phyloP scores from a whole-genome alignment of 2,797 vertebrate species.

The Chromis chromis region DNA sequence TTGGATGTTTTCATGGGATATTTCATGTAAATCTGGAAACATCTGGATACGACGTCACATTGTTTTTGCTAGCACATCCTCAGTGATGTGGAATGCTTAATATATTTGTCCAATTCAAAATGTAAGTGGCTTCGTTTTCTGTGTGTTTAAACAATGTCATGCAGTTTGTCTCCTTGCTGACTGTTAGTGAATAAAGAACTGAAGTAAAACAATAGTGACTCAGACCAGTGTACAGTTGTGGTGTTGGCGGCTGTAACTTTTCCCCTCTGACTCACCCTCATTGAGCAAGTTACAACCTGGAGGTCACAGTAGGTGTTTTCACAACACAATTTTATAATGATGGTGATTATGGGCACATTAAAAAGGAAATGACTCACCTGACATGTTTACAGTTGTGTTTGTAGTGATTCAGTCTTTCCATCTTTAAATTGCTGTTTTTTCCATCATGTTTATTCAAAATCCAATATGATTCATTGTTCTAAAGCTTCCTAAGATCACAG shows the following conservation, averaged over 20 bases:
- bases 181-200: background rate
- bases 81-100: too few relatives aligned
- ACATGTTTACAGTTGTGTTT: slow-evolving; percentile 36
- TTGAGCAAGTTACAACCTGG: slow-evolving; percentile 29
- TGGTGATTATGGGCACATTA: slow-evolving; percentile 19
- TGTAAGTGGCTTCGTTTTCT: too few relatives aligned
- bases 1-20: too few relatives aligned
- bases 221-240: background rate
- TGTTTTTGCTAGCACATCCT: background rate
- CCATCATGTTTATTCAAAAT: slow-evolving; percentile 8
- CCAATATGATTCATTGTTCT: slow-evolving; percentile 53
- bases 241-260: slow-evolving; percentile 5
- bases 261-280: slow-evolving; percentile 43
- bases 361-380: slow-evolving; percentile 63
- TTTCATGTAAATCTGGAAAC: background rate
- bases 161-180: background rate
- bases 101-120: too few relatives aligned
- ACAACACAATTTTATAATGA: slow-evolving; percentile 43
- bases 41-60: background rate
- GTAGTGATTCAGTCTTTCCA: slow-evolving; percentile 50
- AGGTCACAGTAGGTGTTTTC: slow-evolving; percentile 44
- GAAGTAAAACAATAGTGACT: slow-evolving; percentile 13
- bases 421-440: slow-evolving; percentile 45
- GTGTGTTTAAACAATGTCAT: background rate
- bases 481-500: slow-evolving; percentile 35